Base-by-base conservation (phyloP, 2,888 invertebrate genomes). In the Amphipoea lucens region DNA sequence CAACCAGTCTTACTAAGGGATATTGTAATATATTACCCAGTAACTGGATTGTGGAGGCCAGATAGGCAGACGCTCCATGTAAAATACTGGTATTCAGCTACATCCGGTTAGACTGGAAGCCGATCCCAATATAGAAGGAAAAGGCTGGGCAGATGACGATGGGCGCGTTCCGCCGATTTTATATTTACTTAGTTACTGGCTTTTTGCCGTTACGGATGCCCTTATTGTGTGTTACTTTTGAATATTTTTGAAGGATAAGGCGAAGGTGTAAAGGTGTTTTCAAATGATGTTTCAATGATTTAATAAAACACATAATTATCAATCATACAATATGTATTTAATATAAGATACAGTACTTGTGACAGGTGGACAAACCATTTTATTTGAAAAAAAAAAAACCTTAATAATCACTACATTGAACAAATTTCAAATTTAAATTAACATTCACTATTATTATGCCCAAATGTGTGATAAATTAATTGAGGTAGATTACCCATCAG, bases 291-390 rank as follows among this genome's bases (percentile, higher is more conserved):
- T 17, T 51, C 9, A 76, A 14, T 36, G 20, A 36, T 70, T 12
- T 66, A 96, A 94, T 95, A 91, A 96, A 96, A 96, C 95, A 94
- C 94, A 91, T 87, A 74, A 81, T 88, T 93, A 95, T 96, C 96
- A 97, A 96, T 97, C 97, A 96, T 97, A 97, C 97, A 96, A 96
- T 96, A 96, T 96, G 96, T 96, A 96, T 97, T 96, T 96, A 96
- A 94, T 96, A 96, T 96, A 96, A 96, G 96, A 96, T 96, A 97
- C 96, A 96, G 95, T 96, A 96, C 94, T 96, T 96, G 96, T 96
- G 97, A 96, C 96, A 95, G 95, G 95, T 96, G 96, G 95, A 96
- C 96, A 96, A 96, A 96, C 95, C 94, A 94, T 95, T 93, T 90
- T 92, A 93, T 92, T 93, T 92, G 91, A 94, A 94, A 92, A 93